A percentile compares a stretch with the other conserved stretches of the same genome.
phyloP scores from a whole-genome alignment of 2,888 invertebrate genomes.

The Troides helena region DNA sequence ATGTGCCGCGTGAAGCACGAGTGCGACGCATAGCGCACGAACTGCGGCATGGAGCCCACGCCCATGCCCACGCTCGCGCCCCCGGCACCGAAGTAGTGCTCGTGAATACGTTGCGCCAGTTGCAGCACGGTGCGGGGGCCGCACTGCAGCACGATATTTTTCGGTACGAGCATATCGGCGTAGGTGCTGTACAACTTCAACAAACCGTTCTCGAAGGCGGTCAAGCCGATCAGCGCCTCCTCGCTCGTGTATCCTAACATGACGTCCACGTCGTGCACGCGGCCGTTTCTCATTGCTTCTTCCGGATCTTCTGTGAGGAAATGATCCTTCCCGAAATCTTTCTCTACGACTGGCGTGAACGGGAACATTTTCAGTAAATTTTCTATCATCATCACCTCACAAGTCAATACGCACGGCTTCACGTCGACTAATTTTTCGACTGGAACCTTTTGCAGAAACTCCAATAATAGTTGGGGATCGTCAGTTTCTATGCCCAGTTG shows the following conservation, averaged over 20 bases:
- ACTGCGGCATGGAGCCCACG: constrained; percentile 40
- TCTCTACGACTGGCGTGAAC: constrained; percentile 56
- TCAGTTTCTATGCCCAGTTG: constrained; percentile 44
- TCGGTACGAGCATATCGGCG: constrained; percentile 49
- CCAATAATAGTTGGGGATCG: constrained; percentile 42
- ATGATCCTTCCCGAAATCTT: constrained; percentile 48
- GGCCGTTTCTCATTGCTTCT: constrained; percentile 58
- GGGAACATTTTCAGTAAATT: constrained; percentile 45
- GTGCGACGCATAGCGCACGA: constrained; percentile 41
- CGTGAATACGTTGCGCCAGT: constrained; percentile 44
- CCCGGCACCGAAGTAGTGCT: constrained; percentile 47
- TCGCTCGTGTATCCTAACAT: constrained; percentile 85
- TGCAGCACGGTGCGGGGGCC: constrained; percentile 40
- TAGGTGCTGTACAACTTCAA: constrained; percentile 40
- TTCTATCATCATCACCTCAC: constrained; percentile 41
- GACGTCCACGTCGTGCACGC: constrained; percentile 78
- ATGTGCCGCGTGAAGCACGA: constrained; percentile 39
- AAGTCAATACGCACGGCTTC: constrained; percentile 42
- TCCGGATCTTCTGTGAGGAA: constrained; percentile 47
- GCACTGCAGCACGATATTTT: constrained; percentile 41
- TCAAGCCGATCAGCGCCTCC: constrained; percentile 71
- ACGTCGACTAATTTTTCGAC: constrained; percentile 39
- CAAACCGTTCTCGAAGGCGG: constrained; percentile 29
- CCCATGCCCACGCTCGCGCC: constrained; percentile 2
- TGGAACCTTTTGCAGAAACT: constrained; percentile 42